These are phyloP conservation scores for Epinephelus lanceolatus DNA, from an alignment of 2,113 vertebrate genomes.

Conservation along the genomic window DNA sequence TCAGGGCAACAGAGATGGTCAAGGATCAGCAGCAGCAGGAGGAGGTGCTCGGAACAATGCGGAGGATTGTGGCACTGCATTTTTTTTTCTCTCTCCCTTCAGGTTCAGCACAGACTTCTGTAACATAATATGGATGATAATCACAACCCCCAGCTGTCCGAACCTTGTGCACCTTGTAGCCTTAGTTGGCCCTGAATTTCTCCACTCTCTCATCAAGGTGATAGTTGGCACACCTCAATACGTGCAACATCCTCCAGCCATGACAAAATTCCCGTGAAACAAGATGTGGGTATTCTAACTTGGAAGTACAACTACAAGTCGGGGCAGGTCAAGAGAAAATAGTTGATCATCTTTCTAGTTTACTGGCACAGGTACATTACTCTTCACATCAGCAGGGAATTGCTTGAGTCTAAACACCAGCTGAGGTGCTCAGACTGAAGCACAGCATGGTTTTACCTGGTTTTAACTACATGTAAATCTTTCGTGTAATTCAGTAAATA, in stretches of 20 bases:
- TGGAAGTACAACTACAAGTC: background rate
- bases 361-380: background rate
- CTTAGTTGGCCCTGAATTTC: background rate
- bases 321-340: background rate
- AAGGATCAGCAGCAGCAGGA: conserved; percentile 50
- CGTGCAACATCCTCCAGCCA: background rate
- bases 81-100: conserved; percentile 2
- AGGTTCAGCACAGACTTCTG: conserved; percentile 60
- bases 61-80: conserved; percentile 76
- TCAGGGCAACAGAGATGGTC: conserved; percentile 66
- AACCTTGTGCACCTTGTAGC: background rate
- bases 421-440: background rate
- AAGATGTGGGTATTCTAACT: background rate
- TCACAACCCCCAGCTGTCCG: conserved; percentile 56
- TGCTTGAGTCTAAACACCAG: background rate
- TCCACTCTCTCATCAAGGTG: conserved; percentile 7
- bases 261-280: background rate
- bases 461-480: background rate
- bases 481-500: background rate
- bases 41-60: conserved; percentile 76
- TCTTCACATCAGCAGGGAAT: background rate
- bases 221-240: conserved; percentile 21
- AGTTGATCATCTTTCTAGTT: background rate
- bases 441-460: background rate
- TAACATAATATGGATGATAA: conserved; percentile 77